Conservation (phyloP, 2,113 vertebrate genomes). For the Hippopotamus amphibius region DNA sequence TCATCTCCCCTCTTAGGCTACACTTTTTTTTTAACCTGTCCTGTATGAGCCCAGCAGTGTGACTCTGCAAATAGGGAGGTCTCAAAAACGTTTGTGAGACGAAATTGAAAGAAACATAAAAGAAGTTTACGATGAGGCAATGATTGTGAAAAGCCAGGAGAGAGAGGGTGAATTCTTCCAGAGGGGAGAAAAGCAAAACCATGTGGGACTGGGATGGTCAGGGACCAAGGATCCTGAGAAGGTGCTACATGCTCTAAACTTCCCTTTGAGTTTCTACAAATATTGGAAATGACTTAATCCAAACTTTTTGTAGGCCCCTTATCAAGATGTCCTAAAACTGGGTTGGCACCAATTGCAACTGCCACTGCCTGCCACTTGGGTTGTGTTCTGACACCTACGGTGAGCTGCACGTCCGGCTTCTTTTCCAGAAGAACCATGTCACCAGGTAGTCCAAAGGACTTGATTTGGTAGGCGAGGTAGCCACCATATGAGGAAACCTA, state of each 20-base stretch:
- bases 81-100: background rate
- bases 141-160: background rate
- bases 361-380: background rate
- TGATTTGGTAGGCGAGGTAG: conserved; percentile 93
- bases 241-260: background rate
- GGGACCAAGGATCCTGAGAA: background rate
- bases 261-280: background rate
- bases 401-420: conserved; percentile 90
- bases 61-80: too few relatives aligned
- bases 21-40: background rate
- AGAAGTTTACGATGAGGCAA: background rate
- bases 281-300: background rate
- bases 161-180: background rate
- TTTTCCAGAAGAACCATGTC: conserved; percentile 93
- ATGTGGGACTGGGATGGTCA: background rate
- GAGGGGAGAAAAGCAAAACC: background rate
- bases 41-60: background rate
- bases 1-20: background rate
- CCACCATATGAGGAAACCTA: conserved; percentile 98
- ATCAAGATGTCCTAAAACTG: background rate
- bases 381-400: conserved; percentile 84
- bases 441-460: conserved; percentile 95
- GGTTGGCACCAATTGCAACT: background rate
- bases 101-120: background rate
- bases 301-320: background rate